These are phyloP conservation scores for Regulus satrapa DNA, from an alignment of 2,113 vertebrate genomes.

Conservation along the genomic window DNA sequence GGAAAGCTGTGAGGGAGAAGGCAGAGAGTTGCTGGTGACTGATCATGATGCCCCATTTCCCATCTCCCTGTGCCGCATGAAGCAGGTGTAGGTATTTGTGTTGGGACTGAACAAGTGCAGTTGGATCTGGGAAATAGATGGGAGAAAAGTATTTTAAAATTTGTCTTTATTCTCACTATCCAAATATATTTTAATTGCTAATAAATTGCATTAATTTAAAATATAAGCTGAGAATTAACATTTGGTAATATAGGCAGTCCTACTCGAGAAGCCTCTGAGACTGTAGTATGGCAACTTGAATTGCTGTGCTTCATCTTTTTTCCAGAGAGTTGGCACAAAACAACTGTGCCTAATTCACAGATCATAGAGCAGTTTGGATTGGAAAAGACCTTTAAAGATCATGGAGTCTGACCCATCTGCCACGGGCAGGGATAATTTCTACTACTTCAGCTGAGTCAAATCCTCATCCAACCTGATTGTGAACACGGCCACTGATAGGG, in stretches of 20 bases:
- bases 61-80: background rate
- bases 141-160: background rate
- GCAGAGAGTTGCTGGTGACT: background rate
- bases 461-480: background rate
- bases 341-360: background rate
- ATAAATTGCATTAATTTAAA: background rate
- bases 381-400: background rate
- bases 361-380: background rate
- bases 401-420: background rate
- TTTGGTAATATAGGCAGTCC: background rate
- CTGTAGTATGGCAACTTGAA: background rate
- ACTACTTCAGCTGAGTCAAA: background rate
- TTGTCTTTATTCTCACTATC: background rate
- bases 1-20: background rate
- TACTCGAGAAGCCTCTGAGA: background rate
- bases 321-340: background rate
- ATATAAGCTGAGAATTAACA: background rate
- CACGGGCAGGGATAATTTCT: background rate
- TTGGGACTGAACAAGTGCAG: background rate
- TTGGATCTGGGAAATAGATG: background rate
- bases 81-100: too few relatives aligned
- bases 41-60: accelerated
- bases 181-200: background rate
- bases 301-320: background rate
- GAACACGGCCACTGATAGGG: background rate